These are phyloP conservation scores for Leptura quadrifasciata DNA, from an alignment of 2,888 invertebrate genomes.

Conservation along the genomic window DNA sequence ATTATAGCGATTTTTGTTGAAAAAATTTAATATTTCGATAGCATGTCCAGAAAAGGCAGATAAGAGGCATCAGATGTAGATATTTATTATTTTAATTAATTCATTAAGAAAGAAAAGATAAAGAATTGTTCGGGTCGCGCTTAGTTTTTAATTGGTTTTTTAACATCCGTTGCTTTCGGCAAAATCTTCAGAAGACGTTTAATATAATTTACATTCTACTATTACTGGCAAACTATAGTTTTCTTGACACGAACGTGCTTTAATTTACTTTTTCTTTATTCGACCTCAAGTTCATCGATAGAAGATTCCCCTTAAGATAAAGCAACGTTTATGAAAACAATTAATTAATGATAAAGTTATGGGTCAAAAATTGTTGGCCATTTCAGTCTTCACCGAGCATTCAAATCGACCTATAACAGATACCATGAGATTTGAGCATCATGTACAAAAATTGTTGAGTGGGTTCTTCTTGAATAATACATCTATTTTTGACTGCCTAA, in stretches of 20 bases:
- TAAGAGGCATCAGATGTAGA: slow-evolving; percentile 8
- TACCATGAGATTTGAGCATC: neutral
- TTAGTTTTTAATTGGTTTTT: neutral
- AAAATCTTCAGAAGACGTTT: neutral
- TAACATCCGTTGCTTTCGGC: neutral
- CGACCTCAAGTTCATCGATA: too few relatives aligned
- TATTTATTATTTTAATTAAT: slow-evolving; percentile 11
- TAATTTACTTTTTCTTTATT: too few relatives aligned
- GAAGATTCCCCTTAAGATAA: too few relatives aligned
- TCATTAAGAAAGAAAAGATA: slow-evolving; percentile 17
- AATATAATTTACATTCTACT: neutral
- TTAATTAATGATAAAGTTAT: too few relatives aligned
- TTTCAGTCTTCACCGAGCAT: too few relatives aligned
- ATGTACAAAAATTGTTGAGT: neutral
- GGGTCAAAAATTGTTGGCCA: too few relatives aligned
- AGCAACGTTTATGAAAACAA: too few relatives aligned
- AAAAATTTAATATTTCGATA: neutral
- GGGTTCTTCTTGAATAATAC: neutral
- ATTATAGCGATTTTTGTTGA: neutral
- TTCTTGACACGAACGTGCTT: too few relatives aligned
- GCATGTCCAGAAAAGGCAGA: neutral
- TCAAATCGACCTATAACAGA: too few relatives aligned
- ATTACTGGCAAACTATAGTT: too few relatives aligned
- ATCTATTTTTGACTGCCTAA: neutral
- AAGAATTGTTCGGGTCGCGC: neutral